phyloP scores from a whole-genome alignment of 35 echinoderm and acorn worm species.

The Eucidaris tribuloides region DNA sequence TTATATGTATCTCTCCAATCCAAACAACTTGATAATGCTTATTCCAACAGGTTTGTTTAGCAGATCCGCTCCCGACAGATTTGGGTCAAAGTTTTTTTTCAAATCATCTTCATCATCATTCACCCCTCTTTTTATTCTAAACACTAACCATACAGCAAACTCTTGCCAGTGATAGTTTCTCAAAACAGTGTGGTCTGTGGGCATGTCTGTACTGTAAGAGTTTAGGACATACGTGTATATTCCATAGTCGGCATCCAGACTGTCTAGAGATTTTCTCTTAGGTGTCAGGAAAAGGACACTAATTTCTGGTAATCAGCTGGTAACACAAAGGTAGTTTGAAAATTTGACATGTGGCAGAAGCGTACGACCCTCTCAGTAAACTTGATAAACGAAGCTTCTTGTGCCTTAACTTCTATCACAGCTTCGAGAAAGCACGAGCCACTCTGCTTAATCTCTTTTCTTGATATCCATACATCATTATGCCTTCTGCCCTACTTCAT shows the following conservation, averaged over 20 bases:
- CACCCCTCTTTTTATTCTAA: not conserved
- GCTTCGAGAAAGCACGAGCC: conserved; percentile 43
- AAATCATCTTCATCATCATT: not conserved
- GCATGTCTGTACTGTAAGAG: not conserved
- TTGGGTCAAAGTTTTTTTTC: not conserved
- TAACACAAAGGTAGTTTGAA: not conserved
- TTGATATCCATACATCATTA: not conserved
- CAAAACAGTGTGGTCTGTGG: not conserved
- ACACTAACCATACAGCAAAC: not conserved
- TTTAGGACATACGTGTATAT: not conserved
- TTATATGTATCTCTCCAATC: not conserved
- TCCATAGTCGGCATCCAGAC: not conserved
- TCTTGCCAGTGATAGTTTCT: not conserved
- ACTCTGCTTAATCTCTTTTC: conserved; percentile 32
- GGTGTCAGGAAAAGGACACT: conserved; percentile 6
- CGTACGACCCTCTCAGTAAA: not conserved
- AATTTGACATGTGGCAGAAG: not conserved
- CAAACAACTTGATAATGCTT: not conserved
- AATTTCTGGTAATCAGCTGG: not conserved
- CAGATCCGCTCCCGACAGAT: not conserved
- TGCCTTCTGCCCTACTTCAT: conserved; percentile 4
- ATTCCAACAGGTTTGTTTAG: not conserved
- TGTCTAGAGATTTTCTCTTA: not conserved
- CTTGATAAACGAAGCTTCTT: conserved; percentile 52
- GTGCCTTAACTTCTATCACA: conserved; percentile 34